These are phyloP conservation scores for Bursaphelenchus okinawaensis DNA, from an alignment of 2,888 invertebrate species.

Conservation along the genomic window DNA sequence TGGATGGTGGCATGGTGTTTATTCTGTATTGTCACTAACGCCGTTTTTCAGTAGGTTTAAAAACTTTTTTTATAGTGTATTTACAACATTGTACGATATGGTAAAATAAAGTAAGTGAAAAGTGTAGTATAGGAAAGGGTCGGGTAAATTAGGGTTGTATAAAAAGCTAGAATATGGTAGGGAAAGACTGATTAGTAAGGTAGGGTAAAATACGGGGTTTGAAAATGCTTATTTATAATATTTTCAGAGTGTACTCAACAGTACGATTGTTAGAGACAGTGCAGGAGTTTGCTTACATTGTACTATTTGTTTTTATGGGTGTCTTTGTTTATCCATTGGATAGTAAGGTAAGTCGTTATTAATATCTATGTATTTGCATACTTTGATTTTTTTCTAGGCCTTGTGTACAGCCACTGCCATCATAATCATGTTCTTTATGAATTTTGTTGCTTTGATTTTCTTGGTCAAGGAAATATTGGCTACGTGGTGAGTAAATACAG, in stretches of 20 bases:
- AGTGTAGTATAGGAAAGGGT: too few species aligned
- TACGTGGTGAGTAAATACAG: constrained; percentile 8
- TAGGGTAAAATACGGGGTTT: too few species aligned
- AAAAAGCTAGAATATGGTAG: too few species aligned
- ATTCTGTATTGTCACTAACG: not conserved
- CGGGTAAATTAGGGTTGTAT: too few species aligned
- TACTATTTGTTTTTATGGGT: constrained; percentile 7
- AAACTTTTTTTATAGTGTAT: not conserved
- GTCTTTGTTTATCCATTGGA: constrained; percentile 5
- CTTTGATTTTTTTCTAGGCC: too few species aligned
- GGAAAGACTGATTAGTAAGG: too few species aligned
- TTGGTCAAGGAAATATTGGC: not conserved
- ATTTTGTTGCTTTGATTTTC: constrained; percentile 3
- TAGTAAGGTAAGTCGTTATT: too few species aligned
- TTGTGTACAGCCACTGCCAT: constrained; percentile 5
- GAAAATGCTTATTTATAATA: too few species aligned
- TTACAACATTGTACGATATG: not conserved
- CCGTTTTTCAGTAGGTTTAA: constrained; percentile 1
- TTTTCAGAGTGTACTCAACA: constrained; percentile 2
- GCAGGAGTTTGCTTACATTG: constrained; percentile 9
- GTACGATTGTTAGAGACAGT: not conserved
- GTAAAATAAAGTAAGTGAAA: too few species aligned
- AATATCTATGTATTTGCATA: too few species aligned
- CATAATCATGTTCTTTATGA: constrained; percentile 8
- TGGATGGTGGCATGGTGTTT: constrained; percentile 8